phyloP scores from a whole-genome alignment of 64 coral and sea anemone genomes.

The Stylophora pistillata region DNA sequence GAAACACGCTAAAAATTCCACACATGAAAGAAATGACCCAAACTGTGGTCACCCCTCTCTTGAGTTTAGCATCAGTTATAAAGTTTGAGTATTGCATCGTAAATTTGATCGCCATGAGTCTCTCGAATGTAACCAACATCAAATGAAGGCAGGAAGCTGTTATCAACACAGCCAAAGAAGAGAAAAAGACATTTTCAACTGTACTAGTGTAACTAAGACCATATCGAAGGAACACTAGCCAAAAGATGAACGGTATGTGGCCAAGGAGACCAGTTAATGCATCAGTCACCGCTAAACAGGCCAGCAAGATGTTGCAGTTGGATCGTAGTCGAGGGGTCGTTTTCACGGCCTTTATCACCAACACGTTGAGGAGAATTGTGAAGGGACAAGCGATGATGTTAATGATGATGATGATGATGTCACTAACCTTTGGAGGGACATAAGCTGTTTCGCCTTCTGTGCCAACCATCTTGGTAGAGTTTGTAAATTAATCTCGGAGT shows the following conservation, averaged over 20 bases:
- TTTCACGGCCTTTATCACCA: neutral
- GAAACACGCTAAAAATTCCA: no score
- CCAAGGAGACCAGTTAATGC: neutral
- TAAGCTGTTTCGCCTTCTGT: neutral
- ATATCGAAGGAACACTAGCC: neutral
- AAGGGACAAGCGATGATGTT: conserved; percentile 1
- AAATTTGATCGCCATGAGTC: no score
- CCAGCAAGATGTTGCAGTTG: no score
- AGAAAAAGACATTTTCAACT: neutral
- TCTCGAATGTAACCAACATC: neutral
- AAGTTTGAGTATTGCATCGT: no score
- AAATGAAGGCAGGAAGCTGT: neutral
- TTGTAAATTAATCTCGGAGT: neutral
- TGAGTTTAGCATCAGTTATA: no score
- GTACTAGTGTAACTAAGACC: neutral
- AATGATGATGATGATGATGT: neutral
- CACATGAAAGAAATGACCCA: no score
- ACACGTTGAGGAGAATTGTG: neutral
- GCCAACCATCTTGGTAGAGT: neutral
- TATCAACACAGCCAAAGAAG: neutral
- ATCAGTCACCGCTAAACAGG: neutral
- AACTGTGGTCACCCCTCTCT: no score
- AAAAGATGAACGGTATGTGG: neutral
- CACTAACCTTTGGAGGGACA: neutral
- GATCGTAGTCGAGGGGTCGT: neutral